Evolutionary conservation across 2,888 invertebrate species (phyloP).

Genomic region (Coleophora deauratella): DNA sequence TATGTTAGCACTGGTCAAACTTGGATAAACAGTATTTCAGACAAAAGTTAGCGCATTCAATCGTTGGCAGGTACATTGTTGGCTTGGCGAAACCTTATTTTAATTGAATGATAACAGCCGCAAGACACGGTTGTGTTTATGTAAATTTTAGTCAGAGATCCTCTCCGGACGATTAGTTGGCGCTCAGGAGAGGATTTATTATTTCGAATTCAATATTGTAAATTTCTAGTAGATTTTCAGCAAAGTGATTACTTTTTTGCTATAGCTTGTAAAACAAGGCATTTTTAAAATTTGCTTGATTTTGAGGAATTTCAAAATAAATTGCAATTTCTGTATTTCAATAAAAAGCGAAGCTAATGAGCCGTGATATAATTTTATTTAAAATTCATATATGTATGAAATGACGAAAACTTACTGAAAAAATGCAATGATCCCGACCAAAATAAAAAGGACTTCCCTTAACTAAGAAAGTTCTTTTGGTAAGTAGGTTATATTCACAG

Average conservation of each 20-base stretch:
- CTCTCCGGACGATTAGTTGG: conserved; percentile 47
- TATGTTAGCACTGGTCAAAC: neutral
- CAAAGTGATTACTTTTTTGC: neutral
- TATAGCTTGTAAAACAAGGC: neutral
- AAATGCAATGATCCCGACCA: neutral
- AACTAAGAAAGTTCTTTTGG: too few relatives aligned
- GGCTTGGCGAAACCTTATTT: conserved; percentile 60
- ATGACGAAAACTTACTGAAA: neutral
- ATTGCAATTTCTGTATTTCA: neutral
- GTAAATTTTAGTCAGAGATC: conserved; percentile 62
- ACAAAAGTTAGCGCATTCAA: too few relatives aligned
- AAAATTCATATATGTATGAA: neutral
- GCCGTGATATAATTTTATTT: too few relatives aligned
- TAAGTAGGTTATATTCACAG: conserved; percentile 12
- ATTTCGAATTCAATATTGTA: conserved; percentile 34
- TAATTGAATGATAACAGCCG: conserved; percentile 71
- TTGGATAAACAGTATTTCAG: conserved; percentile 20
- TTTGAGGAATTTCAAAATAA: neutral
- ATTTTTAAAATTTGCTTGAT: neutral
- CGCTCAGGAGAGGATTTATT: conserved; percentile 34
- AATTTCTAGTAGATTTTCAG: neutral
- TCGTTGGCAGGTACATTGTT: conserved; percentile 40
- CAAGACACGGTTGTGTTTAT: conserved; percentile 63
- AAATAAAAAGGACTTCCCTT: too few relatives aligned
- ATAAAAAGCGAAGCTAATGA: neutral